Evolutionary conservation across 2,113 vertebrate genomes (phyloP), one percentile per base, ranked within the genome.

Genomic region (Heliornis fulica): DNA sequence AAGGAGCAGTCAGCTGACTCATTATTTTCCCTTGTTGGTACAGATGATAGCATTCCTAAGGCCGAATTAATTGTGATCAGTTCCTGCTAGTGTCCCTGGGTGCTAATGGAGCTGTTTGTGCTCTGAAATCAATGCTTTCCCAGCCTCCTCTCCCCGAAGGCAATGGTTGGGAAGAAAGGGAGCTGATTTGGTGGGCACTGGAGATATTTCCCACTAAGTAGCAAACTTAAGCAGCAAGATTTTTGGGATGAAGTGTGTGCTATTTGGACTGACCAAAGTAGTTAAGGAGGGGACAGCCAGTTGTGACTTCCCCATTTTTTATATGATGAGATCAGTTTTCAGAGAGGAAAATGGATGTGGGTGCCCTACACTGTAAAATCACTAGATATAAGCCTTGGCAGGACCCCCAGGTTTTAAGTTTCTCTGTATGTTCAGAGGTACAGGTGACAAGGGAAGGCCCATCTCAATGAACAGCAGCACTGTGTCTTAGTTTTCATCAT

Each of bases 141-240:
- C 83, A 86, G 23, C 10, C 11, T n/a, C 28, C 6, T 2, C 7
- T 83, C 50, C 11, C 20, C 4, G 2, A 32, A 66, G 57, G 56
- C 51, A 51, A 5, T 11, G 14, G 10, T 3, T 89, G 50, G 34
- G 38, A 92, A 63, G 56, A 93, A 92, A 81, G 13, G 54, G 51
- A 50, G 54, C 43, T 22, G 31, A 59, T 90, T n/a, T 81, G 14
- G 29, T 87, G 80, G 65, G 41, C 28, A 31, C 18, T 54, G 64
- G 23, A 91, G 19, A 11, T 87, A 69, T 70, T 90, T 87, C 83
- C 23, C 46, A 28, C 87, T 82, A 85, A 69, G 69, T 38, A 75
- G 41, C 31, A 85, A 91, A 71, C 15, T 41, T 89, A 63, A 92
- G 72, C 53, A 79, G 74, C 41, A 66, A 86, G 85, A 74, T 80